A percentile compares a stretch with the other conserved stretches of the same genome.
phyloP scores from a whole-genome alignment of 2,888 invertebrate species.

The Pseudoips prasinana region DNA sequence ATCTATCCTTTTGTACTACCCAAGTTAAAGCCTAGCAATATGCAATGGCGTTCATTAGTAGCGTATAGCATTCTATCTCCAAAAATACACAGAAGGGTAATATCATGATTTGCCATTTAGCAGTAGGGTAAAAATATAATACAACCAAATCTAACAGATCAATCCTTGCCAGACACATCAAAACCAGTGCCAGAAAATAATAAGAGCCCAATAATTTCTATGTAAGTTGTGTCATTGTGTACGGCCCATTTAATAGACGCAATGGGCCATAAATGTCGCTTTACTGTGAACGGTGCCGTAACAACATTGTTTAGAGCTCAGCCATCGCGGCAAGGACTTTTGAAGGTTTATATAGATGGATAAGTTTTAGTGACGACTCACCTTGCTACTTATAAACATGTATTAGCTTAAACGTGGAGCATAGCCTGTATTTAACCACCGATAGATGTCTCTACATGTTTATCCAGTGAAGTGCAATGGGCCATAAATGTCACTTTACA shows the following conservation, averaged over 20 bases:
- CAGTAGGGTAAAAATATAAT: too few relatives aligned
- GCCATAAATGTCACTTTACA: slow-evolving; percentile 33
- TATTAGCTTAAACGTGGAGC: too few relatives aligned
- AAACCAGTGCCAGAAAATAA: slow-evolving; percentile 23
- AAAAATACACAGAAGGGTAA: too few relatives aligned
- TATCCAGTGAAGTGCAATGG: too few relatives aligned
- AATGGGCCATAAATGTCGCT: slow-evolving; percentile 36
- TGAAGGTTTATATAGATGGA: slow-evolving; percentile 9
- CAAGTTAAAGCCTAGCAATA: too few relatives aligned
- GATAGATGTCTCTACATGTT: too few relatives aligned
- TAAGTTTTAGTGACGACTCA: neutral
- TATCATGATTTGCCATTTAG: too few relatives aligned
- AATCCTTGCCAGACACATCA: neutral
- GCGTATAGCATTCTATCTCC: too few relatives aligned
- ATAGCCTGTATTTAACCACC: too few relatives aligned
- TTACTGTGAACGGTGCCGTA: slow-evolving; percentile 27
- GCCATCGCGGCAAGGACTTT: slow-evolving; percentile 22
- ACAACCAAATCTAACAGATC: slow-evolving; percentile 1
- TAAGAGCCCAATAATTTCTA: slow-evolving; percentile 29
- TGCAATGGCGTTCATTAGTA: too few relatives aligned
- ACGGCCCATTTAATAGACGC: slow-evolving; percentile 32
- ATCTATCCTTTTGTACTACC: too few relatives aligned
- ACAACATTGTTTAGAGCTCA: slow-evolving; percentile 35
- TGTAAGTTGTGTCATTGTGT: slow-evolving; percentile 34
- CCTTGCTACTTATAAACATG: slow-evolving; percentile 3